Conservation (phyloP, 2,888 invertebrate species). For the Napeogenes inachia region DNA sequence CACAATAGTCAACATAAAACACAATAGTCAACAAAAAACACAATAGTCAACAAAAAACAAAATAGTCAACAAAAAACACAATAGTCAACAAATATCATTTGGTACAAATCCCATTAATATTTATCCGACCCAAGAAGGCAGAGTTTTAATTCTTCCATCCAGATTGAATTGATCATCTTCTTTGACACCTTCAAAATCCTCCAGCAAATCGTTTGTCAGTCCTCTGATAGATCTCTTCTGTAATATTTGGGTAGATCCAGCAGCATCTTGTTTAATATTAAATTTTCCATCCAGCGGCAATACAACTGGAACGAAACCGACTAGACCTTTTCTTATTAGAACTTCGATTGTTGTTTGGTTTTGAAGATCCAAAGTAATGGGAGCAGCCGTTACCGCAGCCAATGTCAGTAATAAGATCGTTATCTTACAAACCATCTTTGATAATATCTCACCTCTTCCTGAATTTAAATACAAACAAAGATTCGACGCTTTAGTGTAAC, state of each 20-base stretch:
- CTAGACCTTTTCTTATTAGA: constrained; percentile 47
- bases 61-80: neutral
- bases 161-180: constrained; percentile 52
- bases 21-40: neutral
- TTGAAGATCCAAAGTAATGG: constrained; percentile 41
- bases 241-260: constrained; percentile 46
- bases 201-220: constrained; percentile 56
- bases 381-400: constrained; percentile 41
- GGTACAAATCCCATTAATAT: neutral
- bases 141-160: constrained; percentile 64
- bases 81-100: neutral
- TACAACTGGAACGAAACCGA: constrained; percentile 52
- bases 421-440: neutral
- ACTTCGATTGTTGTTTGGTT: constrained; percentile 42
- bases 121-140: constrained; percentile 66
- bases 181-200: constrained; percentile 53
- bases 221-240: constrained; percentile 59
- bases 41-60: neutral
- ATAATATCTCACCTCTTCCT: neutral
- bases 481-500: constrained; percentile 4
- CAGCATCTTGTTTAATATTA: constrained; percentile 39
- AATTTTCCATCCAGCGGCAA: constrained; percentile 37
- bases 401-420: constrained; percentile 38
- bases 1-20: too few relatives aligned
- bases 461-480: neutral